phyloP scores from a whole-genome alignment of 1,140 invertebrate genomes.

The Drosophila subpulchrella region DNA sequence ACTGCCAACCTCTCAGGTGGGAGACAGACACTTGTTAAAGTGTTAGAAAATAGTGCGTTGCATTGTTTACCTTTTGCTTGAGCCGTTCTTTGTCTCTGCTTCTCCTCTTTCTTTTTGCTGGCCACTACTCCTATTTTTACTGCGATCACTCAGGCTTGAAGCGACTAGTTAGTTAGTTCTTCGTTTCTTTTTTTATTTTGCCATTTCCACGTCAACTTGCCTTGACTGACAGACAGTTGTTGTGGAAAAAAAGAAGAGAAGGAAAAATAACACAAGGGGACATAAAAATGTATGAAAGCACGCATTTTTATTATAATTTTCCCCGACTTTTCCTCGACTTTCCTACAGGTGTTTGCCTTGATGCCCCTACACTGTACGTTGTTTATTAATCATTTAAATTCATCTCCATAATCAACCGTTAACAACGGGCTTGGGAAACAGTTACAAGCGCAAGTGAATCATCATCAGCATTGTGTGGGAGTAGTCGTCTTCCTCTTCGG shows the following conservation, averaged over 20 bases:
- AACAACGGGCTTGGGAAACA: slow-evolving; percentile 78
- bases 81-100: slow-evolving; percentile 55
- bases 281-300: slow-evolving; percentile 63
- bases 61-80: slow-evolving; percentile 82
- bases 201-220: slow-evolving; percentile 71
- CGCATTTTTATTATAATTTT: slow-evolving; percentile 67
- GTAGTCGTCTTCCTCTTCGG: slow-evolving; percentile 12
- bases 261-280: slow-evolving; percentile 39
- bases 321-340: slow-evolving; percentile 30
- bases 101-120: slow-evolving; percentile 42
- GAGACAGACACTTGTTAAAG: slow-evolving; percentile 75
- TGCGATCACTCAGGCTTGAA: slow-evolving; percentile 77
- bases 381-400: slow-evolving; percentile 83
- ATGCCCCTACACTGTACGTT: slow-evolving; percentile 35
- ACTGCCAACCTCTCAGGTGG: slow-evolving; percentile 39
- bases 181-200: slow-evolving; percentile 38
- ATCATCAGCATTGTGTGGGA: slow-evolving; percentile 44
- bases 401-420: slow-evolving; percentile 82
- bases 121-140: slow-evolving; percentile 59
- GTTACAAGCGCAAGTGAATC: slow-evolving; percentile 79
- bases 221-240: slow-evolving; percentile 73
- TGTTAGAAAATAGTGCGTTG: slow-evolving; percentile 83
- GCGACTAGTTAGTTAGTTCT: slow-evolving; percentile 56
- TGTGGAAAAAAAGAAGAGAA: slow-evolving; percentile 30
- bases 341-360: slow-evolving; percentile 65